Conservation (phyloP, 2,888 invertebrate species). For the Helobdella robusta region DNA sequence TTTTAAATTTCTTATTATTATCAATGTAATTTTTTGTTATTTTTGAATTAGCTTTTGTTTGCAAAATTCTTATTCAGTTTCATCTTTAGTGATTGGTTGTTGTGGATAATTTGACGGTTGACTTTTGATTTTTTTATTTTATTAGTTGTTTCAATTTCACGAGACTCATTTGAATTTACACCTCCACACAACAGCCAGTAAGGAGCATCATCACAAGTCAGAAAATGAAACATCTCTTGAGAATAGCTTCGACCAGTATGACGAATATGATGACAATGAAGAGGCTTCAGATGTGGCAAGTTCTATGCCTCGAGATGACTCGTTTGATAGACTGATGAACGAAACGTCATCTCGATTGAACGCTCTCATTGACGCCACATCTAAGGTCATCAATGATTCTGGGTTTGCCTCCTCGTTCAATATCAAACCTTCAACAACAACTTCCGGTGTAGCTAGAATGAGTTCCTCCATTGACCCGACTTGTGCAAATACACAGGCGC, state of each 20-base stretch:
- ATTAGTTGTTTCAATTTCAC: no score
- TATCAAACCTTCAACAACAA: background rate
- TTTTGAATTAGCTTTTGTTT: no score
- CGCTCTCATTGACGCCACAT: slow-evolving; percentile 22
- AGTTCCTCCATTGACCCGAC: background rate
- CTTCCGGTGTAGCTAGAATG: background rate
- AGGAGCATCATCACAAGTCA: no score
- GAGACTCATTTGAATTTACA: no score
- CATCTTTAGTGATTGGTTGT: no score
- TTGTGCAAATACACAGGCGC: background rate
- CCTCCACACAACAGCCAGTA: no score
- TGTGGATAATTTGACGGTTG: no score
- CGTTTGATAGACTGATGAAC: slow-evolving; percentile 23
- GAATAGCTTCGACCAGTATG: background rate
- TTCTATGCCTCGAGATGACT: slow-evolving; percentile 17
- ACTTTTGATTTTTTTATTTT: no score
- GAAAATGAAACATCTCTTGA: background rate
- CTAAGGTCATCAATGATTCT: slow-evolving; percentile 15
- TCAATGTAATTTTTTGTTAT: no score
- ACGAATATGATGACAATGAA: background rate
- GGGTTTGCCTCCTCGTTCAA: background rate
- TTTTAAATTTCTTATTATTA: no score
- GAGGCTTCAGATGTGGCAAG: background rate
- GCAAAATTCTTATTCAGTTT: no score
- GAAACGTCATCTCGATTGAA: slow-evolving; percentile 21